Percentiles rank a stretch among this genome's conserved stretches.
These are phyloP conservation scores for Epinephelus coioides DNA, from an alignment of 2,797 vertebrate genomes.

Conservation along the genomic window DNA sequence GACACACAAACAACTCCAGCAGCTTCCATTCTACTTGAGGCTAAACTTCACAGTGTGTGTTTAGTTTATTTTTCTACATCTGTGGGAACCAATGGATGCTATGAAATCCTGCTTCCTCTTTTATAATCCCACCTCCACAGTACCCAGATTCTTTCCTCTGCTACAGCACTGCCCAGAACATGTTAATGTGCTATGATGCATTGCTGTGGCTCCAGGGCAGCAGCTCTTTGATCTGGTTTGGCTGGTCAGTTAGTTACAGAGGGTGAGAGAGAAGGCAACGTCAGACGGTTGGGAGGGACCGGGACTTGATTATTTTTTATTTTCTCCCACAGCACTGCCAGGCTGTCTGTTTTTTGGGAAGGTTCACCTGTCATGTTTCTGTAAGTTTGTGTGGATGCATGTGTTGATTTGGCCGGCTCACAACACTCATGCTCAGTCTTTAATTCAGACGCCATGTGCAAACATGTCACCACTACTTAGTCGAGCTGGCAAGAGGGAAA, in stretches of 20 bases:
- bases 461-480: neutral
- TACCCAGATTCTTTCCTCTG: conserved; percentile 14
- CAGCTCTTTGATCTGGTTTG: conserved; percentile 68
- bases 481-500: conserved; percentile 1
- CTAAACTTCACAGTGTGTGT: conserved; percentile 19
- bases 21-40: conserved; percentile 12
- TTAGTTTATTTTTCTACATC: conserved; percentile 29
- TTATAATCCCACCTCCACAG: conserved; percentile 27
- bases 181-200: conserved; percentile 57
- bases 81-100: conserved; percentile 14
- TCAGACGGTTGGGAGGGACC: conserved; percentile 47
- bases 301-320: conserved; percentile 30
- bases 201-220: conserved; percentile 48
- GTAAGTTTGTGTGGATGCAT: neutral
- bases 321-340: conserved; percentile 22
- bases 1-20: neutral
- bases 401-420: conserved; percentile 10
- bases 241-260: conserved; percentile 43
- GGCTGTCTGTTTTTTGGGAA: conserved; percentile 12
- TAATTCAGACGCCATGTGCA: conserved; percentile 8
- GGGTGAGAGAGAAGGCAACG: conserved; percentile 20
- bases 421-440: neutral
- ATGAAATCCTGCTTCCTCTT: conserved; percentile 25
- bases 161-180: conserved; percentile 14
- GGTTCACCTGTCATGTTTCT: conserved; percentile 23